These are phyloP conservation scores for Gyrodactylus salaris DNA, from an alignment of 1,140 invertebrate genomes.

Conservation along the genomic window DNA sequence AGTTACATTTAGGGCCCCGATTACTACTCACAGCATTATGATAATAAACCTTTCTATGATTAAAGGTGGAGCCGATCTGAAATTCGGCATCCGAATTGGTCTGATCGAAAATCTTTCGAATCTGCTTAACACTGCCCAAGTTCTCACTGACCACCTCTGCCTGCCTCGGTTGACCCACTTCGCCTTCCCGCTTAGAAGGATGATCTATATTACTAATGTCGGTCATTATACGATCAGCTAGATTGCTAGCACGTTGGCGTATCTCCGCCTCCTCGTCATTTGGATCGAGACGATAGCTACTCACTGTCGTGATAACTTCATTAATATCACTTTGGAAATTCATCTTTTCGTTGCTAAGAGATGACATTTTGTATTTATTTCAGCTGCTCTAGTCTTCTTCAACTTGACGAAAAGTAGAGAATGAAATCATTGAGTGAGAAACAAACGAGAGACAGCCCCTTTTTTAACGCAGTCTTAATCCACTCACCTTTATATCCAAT, in stretches of 20 bases:
- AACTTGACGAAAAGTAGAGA: too few species aligned
- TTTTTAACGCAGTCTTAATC: too few species aligned
- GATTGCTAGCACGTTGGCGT: not conserved
- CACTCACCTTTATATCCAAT: too few species aligned
- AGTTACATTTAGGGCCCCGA: too few species aligned
- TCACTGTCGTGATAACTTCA: not conserved
- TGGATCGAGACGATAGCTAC: not conserved
- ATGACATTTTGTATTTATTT: not conserved
- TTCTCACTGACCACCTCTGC: not conserved
- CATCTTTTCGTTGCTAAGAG: not conserved
- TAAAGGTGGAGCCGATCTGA: not conserved
- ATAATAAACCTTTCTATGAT: not conserved
- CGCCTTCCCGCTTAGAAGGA: not conserved
- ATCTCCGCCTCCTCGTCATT: not conserved
- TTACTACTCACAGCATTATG: too few species aligned
- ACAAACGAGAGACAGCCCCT: too few species aligned
- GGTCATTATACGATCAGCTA: not conserved
- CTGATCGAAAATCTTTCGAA: not conserved
- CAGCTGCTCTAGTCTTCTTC: not conserved
- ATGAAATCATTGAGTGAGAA: too few species aligned
- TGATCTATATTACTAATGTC: not conserved
- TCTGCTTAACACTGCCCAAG: not conserved
- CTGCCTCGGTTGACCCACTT: not conserved
- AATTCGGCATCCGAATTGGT: not conserved
- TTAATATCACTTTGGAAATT: not conserved